Percentiles rank a stretch among this genome's conserved stretches.
Conservation (phyloP, 2,113 vertebrate genomes). For the Stigmatopora nigra region DNA sequence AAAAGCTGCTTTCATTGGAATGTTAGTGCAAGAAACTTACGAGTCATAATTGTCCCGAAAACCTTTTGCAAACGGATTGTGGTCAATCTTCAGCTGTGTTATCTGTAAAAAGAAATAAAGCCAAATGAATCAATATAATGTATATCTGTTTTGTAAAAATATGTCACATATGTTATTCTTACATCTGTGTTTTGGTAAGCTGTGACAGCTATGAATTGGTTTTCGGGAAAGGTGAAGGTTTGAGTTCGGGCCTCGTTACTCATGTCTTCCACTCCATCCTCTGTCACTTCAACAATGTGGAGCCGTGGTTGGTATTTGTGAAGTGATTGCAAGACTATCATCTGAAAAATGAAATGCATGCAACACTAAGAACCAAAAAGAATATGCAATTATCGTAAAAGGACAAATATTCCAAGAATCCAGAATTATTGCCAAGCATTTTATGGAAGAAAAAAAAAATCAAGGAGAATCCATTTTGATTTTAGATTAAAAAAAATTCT, state of each 20-base stretch:
- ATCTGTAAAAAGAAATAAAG: slow-evolving; percentile 70
- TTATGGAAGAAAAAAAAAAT: background rate
- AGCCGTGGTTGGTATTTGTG: slow-evolving; percentile 96
- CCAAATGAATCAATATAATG: background rate
- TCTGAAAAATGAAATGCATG: slow-evolving; percentile 64
- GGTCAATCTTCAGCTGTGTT: slow-evolving; percentile 97
- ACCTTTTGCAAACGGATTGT: slow-evolving; percentile 98
- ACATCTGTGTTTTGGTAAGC: slow-evolving; percentile 98
- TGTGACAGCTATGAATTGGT: slow-evolving; percentile 95
- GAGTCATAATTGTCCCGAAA: slow-evolving; percentile 99
- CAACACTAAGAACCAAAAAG: background rate
- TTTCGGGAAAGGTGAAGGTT: slow-evolving; percentile 94
- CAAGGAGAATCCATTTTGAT: background rate
- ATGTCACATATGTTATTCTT: slow-evolving; percentile 42
- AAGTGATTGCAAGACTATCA: slow-evolving; percentile 95
- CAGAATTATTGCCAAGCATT: no score
- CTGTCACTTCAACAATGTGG: slow-evolving; percentile 95
- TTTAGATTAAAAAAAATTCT: background rate
- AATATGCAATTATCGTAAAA: no score
- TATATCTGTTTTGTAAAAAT: no score
- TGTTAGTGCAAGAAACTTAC: slow-evolving; percentile 71
- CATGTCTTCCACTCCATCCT: slow-evolving; percentile 94
- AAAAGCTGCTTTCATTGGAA: background rate
- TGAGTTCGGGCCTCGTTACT: slow-evolving; percentile 91
- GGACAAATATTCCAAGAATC: no score